Conservation (phyloP, 2,888 invertebrate species). For the Synanthedon formicaeformis region DNA sequence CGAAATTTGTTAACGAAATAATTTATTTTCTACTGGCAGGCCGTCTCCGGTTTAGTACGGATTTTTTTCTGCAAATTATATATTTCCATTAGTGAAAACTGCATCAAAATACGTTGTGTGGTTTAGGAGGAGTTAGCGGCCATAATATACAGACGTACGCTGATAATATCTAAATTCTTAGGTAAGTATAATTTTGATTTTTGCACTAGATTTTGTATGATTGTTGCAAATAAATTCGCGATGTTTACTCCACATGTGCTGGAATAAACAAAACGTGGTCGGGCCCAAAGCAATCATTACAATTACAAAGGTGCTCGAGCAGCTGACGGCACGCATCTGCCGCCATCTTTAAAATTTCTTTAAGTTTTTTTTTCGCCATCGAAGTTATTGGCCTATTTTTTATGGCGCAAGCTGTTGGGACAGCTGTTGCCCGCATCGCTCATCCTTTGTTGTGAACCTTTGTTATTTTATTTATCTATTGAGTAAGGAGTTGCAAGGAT, state of each 20-base stretch:
- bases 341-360: constrained; percentile 64
- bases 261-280: constrained; percentile 43
- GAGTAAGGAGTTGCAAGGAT: constrained; percentile 11
- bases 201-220: too few species aligned
- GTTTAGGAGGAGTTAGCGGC: too few species aligned
- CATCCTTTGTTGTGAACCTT: constrained; percentile 25
- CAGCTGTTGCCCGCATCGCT: constrained; percentile 52
- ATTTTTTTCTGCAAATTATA: too few species aligned
- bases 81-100: too few species aligned
- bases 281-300: constrained; percentile 53
- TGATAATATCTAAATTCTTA: too few species aligned
- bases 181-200: too few species aligned
- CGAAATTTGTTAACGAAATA: too few species aligned
- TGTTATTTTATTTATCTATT: constrained; percentile 24
- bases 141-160: too few species aligned
- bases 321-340: constrained; percentile 64
- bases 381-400: constrained; percentile 70
- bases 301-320: constrained; percentile 64
- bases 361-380: constrained; percentile 56
- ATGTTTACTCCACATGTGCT: constrained; percentile 8
- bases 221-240: too few species aligned
- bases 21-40: too few species aligned
- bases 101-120: too few species aligned
- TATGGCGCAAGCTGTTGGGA: constrained; percentile 61
- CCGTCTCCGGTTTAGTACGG: too few species aligned